These are phyloP conservation scores for Chascanopsetta lugubris DNA, from an alignment of 2,113 vertebrate genomes.

Conservation along the genomic window DNA sequence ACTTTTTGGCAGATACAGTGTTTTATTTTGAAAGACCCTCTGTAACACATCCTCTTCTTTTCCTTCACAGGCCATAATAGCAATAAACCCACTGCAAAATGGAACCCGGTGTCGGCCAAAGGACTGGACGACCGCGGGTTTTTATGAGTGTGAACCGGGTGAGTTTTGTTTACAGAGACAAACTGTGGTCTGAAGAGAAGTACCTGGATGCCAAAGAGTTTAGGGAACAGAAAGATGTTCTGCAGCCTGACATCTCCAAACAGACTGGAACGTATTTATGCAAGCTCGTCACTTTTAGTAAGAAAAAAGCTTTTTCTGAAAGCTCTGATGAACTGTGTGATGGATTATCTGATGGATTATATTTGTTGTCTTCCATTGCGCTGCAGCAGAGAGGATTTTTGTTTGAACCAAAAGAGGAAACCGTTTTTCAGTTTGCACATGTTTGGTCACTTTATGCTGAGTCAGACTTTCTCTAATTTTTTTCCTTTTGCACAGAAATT, in stretches of 20 bases:
- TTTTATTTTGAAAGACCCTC: no score
- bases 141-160: slow-evolving; percentile 74
- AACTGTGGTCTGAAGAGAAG: slow-evolving; percentile 46
- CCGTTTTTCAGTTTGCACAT: slow-evolving; percentile 55
- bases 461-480: slow-evolving; percentile 20
- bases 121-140: slow-evolving; percentile 82
- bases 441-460: slow-evolving; percentile 24
- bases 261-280: slow-evolving; percentile 61
- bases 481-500: slow-evolving; percentile 37
- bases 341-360: slow-evolving; percentile 32
- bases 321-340: slow-evolving; percentile 41
- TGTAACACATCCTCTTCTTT: slow-evolving; percentile 5
- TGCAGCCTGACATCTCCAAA: slow-evolving; percentile 45
- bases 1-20: no score
- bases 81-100: slow-evolving; percentile 84
- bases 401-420: slow-evolving; percentile 40
- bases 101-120: slow-evolving; percentile 83
- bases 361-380: slow-evolving; percentile 50
- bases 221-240: slow-evolving; percentile 60
- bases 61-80: slow-evolving; percentile 78
- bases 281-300: slow-evolving; percentile 63
- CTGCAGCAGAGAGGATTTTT: slow-evolving; percentile 11
- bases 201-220: slow-evolving; percentile 79
- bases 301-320: slow-evolving; percentile 39
- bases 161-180: slow-evolving; percentile 62